A percentile compares a stretch with the other conserved stretches of the same genome.
Evolutionary conservation across 2,797 vertebrate genomes (phyloP).

Genomic region (Naso thynnoides): DNA sequence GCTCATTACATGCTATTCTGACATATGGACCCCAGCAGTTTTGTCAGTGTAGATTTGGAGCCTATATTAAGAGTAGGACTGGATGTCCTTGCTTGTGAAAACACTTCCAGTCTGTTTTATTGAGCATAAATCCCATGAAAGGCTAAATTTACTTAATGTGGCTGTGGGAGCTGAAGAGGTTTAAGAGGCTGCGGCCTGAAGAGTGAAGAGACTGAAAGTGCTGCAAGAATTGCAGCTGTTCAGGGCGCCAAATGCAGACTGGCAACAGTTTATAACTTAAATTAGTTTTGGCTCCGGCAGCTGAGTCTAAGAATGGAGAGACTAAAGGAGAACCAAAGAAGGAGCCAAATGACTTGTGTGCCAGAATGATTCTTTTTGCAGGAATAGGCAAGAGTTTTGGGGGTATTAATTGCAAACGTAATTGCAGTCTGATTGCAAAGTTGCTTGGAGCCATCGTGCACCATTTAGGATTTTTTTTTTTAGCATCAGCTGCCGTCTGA

Average conservation of each 20-base stretch:
- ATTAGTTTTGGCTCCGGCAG: slow-evolving; percentile 72
- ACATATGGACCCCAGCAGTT: background rate
- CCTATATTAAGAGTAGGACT: background rate
- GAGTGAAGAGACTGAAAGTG: slow-evolving; percentile 41
- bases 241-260: slow-evolving; percentile 58
- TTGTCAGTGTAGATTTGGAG: background rate
- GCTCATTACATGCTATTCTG: background rate
- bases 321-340: slow-evolving; percentile 39
- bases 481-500: background rate
- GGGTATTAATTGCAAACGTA: slow-evolving; percentile 7
- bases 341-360: slow-evolving; percentile 31
- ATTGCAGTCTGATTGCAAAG: background rate
- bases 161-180: slow-evolving; percentile 22
- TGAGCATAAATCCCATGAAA: slow-evolving; percentile 42
- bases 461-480: background rate
- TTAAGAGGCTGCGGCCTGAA: slow-evolving; percentile 35
- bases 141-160: slow-evolving; percentile 49
- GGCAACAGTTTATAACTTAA: slow-evolving; percentile 70
- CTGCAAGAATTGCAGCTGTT: slow-evolving; percentile 67
- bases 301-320: slow-evolving; percentile 63
- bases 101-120: slow-evolving; percentile 27
- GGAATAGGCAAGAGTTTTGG: background rate
- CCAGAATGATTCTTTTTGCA: background rate
- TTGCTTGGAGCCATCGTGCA: slow-evolving; percentile 1
- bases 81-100: slow-evolving; percentile 32